Evolutionary conservation across 2,113 vertebrate species (phyloP).

Genomic region (Myiopsitta monachus): DNA sequence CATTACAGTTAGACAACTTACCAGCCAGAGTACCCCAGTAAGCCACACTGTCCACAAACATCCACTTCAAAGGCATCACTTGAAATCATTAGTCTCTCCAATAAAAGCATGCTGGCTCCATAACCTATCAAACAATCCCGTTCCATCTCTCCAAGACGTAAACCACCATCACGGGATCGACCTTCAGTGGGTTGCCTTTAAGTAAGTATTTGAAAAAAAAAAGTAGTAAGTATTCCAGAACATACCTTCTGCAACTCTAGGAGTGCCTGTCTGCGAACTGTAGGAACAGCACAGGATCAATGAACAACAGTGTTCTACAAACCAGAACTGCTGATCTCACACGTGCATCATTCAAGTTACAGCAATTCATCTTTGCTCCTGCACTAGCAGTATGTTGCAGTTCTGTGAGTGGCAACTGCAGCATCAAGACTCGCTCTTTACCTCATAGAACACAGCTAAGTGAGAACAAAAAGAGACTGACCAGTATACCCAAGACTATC

Average conservation of each 20-base stretch:
- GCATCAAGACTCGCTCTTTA: background rate
- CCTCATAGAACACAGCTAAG: background rate
- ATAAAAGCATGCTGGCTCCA: slow-evolving; percentile 94
- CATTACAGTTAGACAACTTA: slow-evolving; percentile 66
- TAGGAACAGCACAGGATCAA: background rate
- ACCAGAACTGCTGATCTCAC: background rate
- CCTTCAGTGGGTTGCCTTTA: slow-evolving; percentile 96
- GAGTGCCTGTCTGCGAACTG: background rate
- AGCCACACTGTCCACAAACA: slow-evolving; percentile 94
- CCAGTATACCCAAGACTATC: background rate
- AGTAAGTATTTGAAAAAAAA: background rate
- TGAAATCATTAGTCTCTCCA: slow-evolving; percentile 99
- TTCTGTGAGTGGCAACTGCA: background rate
- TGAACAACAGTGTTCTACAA: background rate
- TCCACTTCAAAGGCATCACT: slow-evolving; percentile 98
- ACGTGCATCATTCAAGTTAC: background rate
- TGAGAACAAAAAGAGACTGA: background rate
- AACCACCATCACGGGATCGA: slow-evolving; percentile 93
- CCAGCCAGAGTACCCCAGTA: slow-evolving; percentile 97
- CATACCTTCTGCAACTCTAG: background rate
- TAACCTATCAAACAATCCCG: slow-evolving; percentile 98
- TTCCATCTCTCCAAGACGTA: slow-evolving; percentile 98
- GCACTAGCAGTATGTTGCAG: background rate
- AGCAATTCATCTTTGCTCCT: background rate
- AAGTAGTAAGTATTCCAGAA: background rate